A percentile compares a stretch with the other conserved stretches of the same genome.
Evolutionary conservation across 2,888 invertebrate genomes (phyloP).

Genomic region (Melitaea athalia): DNA sequence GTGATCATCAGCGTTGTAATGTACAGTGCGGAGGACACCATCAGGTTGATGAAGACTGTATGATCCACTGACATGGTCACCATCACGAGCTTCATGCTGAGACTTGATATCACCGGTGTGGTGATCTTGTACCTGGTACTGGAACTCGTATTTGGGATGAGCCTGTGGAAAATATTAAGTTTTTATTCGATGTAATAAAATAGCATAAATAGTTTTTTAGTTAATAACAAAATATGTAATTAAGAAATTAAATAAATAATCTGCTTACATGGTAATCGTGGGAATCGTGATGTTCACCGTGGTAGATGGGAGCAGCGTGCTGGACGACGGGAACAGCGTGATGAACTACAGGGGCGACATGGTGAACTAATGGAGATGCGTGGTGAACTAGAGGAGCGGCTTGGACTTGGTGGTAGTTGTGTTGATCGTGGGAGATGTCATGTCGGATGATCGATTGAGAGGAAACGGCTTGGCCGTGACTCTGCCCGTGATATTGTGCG

Average conservation of each 20-base stretch:
- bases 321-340: background rate
- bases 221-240: background rate
- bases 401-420: constrained; percentile 34
- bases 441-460: constrained; percentile 37
- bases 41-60: constrained; percentile 2
- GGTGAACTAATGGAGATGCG: constrained; percentile 17
- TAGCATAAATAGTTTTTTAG: background rate
- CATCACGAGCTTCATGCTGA: constrained; percentile 67
- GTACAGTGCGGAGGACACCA: background rate
- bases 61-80: constrained; percentile 58
- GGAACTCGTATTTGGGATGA: constrained; percentile 59
- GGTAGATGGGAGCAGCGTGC: constrained; percentile 14
- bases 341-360: constrained; percentile 17
- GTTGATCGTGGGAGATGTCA: constrained; percentile 9
- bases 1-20: constrained; percentile 1
- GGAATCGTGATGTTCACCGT: constrained; percentile 32
- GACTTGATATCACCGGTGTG: constrained; percentile 73
- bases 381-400: constrained; percentile 18
- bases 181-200: background rate
- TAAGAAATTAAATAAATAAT: background rate
- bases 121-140: constrained; percentile 69
- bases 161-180: constrained; percentile 36
- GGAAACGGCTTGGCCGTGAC: constrained; percentile 42
- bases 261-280: constrained; percentile 54
- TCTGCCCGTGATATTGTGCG: constrained; percentile 49